Conservation (phyloP, 2,113 vertebrate genomes). For the Gracilinanus agilis region DNA sequence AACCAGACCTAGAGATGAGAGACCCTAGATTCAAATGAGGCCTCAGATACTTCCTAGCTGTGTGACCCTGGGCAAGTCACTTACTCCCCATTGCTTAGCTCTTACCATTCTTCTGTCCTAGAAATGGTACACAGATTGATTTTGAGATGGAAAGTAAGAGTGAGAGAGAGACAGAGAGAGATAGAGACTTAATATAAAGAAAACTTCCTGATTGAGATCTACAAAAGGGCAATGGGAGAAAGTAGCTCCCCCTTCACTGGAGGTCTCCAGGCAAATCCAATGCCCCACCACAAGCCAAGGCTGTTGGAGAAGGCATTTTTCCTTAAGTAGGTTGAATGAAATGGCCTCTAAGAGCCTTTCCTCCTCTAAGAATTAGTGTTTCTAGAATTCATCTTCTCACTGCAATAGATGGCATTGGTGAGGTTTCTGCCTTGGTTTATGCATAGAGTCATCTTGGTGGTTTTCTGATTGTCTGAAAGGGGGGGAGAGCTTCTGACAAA, state of each 20-base stretch:
- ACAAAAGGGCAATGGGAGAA: neutral
- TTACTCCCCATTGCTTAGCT: too few species aligned
- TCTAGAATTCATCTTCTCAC: neutral
- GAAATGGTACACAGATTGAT: too few species aligned
- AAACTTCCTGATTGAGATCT: neutral
- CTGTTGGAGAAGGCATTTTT: constrained; percentile 15
- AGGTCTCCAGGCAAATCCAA: neutral
- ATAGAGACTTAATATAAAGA: neutral
- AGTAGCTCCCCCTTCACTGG: neutral
- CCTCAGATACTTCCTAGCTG: too few species aligned
- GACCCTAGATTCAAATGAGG: too few species aligned
- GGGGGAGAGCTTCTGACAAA: neutral
- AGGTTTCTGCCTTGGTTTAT: neutral
- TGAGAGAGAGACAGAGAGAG: neutral
- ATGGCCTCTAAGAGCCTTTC: neutral
- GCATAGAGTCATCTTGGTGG: neutral
- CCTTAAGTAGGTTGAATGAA: neutral
- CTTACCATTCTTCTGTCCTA: too few species aligned
- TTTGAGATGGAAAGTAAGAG: too few species aligned
- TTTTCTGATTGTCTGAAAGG: neutral
- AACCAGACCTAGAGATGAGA: too few species aligned
- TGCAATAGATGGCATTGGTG: neutral
- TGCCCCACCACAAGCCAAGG: neutral
- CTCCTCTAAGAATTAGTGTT: neutral
- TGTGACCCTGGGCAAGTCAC: too few species aligned